Base-by-base conservation (phyloP, 2,888 invertebrate species). In the Rhamnusium bicolor region DNA sequence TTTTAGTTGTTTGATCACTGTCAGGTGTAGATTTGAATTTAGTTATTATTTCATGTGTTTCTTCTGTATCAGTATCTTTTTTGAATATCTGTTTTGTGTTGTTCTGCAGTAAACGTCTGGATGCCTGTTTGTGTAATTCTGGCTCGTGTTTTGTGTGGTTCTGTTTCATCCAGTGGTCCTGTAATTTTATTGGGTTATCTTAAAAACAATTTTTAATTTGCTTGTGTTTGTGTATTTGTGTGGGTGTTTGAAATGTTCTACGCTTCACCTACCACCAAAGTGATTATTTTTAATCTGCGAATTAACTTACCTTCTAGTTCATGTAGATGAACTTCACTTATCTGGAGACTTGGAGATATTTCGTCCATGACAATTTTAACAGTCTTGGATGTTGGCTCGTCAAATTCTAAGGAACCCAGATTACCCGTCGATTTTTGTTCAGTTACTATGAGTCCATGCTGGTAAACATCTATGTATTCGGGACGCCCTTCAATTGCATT, bases 41-140 rank as follows among this genome's bases (percentile, higher is more conserved):
- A 0, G 91, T 92, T 47, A 92, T 85, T 16, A 91, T 91, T 89
- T 92, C 92, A 86, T 91, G 90, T 53, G 89, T 89, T 89, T 91
- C 91, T 87, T 91, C 83, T 75, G 81, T 83, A 77, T 84, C 80
- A 77, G 80, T 84, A 81, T 86, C 83, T 82, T 84, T n/a, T 81
- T 83, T 81, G 82, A 77, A 84, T 82, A 76, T 85, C 83, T 69
- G 85, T 83, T 81, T 78, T 84, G 82, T 83, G 80, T 86, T 87
- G 83, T 84, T 87, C 86, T 77, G 85, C 86, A 78, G 82, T 84
- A 81, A 85, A 80, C 71, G 82, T 82, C 78, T 81, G 79, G 56
- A 80, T 75, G 77, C 79, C 82, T 75, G 82, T 86, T 82, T 87
- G 87, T 84, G 86, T 86, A 74, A 85, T 84, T 79, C 81, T 85